Percentiles rank a stretch among this genome's conserved stretches.
phyloP scores from a whole-genome alignment of 2,113 vertebrate genomes.

The Petromus typicus region DNA sequence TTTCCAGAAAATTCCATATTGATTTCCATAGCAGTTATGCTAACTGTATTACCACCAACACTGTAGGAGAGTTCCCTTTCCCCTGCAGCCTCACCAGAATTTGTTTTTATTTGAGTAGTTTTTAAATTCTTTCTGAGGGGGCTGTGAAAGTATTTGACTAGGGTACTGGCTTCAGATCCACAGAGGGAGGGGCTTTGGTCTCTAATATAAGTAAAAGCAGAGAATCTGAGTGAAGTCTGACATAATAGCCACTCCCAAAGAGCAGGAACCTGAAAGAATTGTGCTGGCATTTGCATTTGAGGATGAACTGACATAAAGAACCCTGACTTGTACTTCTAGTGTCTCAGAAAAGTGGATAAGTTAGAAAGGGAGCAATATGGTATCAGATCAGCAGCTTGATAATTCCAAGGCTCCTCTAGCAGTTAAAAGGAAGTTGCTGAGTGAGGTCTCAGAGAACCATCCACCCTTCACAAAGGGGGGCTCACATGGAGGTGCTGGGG shows the following conservation, averaged over 20 bases:
- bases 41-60: not conserved
- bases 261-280: not conserved
- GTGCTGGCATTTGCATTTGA: fast-evolving
- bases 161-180: not conserved
- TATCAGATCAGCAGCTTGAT: not conserved
- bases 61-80: not conserved
- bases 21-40: not conserved
- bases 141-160: not conserved
- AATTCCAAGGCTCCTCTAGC: fast-evolving
- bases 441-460: not conserved
- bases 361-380: not conserved
- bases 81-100: not conserved
- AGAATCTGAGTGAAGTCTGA: not conserved
- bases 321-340: not conserved
- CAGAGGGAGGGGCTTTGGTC: too few relatives aligned
- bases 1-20: not conserved
- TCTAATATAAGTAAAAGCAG: not conserved
- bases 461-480: not conserved
- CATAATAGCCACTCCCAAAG: too few relatives aligned
- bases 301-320: not conserved
- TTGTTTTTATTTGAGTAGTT: not conserved
- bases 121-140: not conserved
- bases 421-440: not conserved
- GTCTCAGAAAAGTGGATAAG: not conserved
- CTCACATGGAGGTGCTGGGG: not conserved